Percentiles rank a stretch among this genome's conserved stretches.
Evolutionary conservation across 1,140 invertebrate species (phyloP).

Genomic region (Anthonomus grandis): DNA sequence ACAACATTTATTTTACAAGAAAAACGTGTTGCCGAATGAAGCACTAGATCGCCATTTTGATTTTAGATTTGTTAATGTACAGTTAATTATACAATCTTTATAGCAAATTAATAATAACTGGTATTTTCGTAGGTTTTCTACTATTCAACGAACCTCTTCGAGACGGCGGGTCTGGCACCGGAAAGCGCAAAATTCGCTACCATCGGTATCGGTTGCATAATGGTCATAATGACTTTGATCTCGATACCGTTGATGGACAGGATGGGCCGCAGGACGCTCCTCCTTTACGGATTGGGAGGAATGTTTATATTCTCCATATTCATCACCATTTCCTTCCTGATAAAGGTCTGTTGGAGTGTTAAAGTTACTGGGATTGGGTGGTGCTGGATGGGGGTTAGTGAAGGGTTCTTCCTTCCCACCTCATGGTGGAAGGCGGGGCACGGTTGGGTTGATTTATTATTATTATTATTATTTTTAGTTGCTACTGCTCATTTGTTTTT

Average conservation of each 20-base stretch:
- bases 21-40: no score
- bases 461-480: no score
- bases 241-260: conserved; percentile 96
- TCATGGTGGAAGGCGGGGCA: no score
- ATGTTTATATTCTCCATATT: conserved; percentile 98
- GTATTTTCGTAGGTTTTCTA: conserved; percentile 90
- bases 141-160: conserved; percentile 92
- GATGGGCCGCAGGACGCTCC: conserved; percentile 89
- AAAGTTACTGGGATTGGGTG: background rate
- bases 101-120: no score
- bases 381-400: no score
- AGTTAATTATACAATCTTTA: no score
- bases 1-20: no score
- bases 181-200: conserved; percentile 88
- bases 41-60: no score
- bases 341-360: conserved; percentile 44
- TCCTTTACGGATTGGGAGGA: conserved; percentile 89
- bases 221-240: conserved; percentile 94
- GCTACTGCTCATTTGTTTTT: no score
- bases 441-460: no score
- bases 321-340: conserved; percentile 75
- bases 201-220: conserved; percentile 94
- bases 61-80: no score
- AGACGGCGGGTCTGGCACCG: conserved; percentile 80
- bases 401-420: no score